Conservation (phyloP, 2,797 vertebrate species). For the Urosaurus nigricauda region DNA sequence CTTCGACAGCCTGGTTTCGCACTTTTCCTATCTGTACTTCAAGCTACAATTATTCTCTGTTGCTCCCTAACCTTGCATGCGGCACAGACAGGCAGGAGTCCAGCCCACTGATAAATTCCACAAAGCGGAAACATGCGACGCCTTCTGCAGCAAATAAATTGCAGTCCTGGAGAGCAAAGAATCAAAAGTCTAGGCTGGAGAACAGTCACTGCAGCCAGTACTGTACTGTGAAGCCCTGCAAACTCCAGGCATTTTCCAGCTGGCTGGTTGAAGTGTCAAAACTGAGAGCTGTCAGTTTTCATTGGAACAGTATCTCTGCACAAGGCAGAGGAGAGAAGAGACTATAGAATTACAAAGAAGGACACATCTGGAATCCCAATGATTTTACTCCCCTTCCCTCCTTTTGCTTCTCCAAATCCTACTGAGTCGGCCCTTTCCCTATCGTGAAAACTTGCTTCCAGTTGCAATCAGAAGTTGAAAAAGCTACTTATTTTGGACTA, state of each 20-base stretch:
- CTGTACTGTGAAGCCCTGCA: background rate
- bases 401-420: background rate
- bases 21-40: background rate
- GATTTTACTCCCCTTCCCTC: background rate
- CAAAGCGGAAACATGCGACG: background rate
- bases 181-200: background rate
- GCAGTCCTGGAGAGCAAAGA: background rate
- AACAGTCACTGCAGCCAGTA: background rate
- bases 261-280: background rate
- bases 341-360: background rate
- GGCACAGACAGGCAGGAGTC: background rate
- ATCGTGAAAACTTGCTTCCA: background rate
- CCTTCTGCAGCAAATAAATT: background rate
- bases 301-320: background rate
- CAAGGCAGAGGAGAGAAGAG: background rate
- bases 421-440: background rate
- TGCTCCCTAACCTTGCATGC: background rate
- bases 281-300: background rate
- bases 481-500: background rate
- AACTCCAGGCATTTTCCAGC: too few species aligned
- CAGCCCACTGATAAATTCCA: background rate
- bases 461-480: background rate
- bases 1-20: background rate
- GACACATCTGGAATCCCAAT: background rate
- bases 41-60: background rate